Evolutionary conservation across 1,140 invertebrate species (phyloP).

Genomic region (Diorhabda elongata): DNA sequence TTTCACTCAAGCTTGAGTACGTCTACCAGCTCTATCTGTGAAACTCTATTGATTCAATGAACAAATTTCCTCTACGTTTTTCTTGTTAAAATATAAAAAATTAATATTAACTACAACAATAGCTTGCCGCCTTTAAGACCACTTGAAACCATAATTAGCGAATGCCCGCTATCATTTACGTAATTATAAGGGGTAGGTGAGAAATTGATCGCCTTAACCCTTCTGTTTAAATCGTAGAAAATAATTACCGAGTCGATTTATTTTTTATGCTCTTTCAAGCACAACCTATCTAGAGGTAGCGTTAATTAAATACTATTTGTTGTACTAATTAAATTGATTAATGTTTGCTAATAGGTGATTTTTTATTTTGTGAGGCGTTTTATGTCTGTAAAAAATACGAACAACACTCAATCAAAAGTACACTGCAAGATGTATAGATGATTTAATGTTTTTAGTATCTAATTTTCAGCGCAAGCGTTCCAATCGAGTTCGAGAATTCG

Average conservation of each 20-base stretch:
- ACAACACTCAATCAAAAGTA: not conserved
- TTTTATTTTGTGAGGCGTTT: not conserved
- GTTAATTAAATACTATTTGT: constrained; percentile 13
- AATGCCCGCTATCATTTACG: constrained; percentile 36
- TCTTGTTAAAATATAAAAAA: too few relatives aligned
- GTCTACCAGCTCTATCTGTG: too few relatives aligned
- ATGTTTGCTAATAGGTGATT: constrained; percentile 4
- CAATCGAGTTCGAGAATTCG: too few relatives aligned
- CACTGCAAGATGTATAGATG: not conserved
- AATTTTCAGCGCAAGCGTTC: too few relatives aligned
- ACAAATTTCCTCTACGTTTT: too few relatives aligned
- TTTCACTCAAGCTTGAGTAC: too few relatives aligned
- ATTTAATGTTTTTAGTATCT: not conserved
- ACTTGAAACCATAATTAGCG: constrained; percentile 36
- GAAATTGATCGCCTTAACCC: constrained; percentile 20
- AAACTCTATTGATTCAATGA: too few relatives aligned
- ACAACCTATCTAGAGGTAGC: constrained; percentile 9
- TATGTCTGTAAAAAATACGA: not conserved
- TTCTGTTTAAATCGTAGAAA: not conserved
- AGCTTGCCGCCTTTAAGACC: not conserved
- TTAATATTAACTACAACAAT: too few relatives aligned
- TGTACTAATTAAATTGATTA: constrained; percentile 23
- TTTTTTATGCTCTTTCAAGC: constrained; percentile 10
- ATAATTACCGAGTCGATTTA: constrained; percentile 21
- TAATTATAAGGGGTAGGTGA: constrained; percentile 37